These are phyloP conservation scores for Mastomys natalensis DNA, from an alignment of 2,113 vertebrate species.

Conservation along the genomic window DNA sequence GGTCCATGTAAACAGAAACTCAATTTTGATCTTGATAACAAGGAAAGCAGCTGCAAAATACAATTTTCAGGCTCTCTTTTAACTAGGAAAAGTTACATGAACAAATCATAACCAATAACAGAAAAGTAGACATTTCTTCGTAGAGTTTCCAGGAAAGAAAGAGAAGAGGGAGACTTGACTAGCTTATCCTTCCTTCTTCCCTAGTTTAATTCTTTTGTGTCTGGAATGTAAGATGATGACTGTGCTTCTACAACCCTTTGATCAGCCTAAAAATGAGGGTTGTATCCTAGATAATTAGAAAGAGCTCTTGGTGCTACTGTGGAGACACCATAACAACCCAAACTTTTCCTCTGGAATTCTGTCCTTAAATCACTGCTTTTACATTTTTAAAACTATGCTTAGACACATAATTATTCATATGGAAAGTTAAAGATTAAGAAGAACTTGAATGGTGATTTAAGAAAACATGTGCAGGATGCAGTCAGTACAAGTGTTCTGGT, in stretches of 20 bases:
- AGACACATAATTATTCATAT: background rate
- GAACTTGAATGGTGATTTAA: background rate
- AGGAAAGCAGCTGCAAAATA: background rate
- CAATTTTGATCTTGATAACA: background rate
- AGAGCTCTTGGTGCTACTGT: background rate
- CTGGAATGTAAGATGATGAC: background rate
- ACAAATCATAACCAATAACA: background rate
- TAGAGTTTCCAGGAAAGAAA: background rate
- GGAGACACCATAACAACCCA: background rate
- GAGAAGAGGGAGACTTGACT: background rate
- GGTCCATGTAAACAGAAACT: background rate
- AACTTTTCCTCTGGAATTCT: background rate
- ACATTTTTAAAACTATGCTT: background rate
- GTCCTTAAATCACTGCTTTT: background rate
- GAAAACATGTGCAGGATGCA: background rate
- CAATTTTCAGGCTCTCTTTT: background rate
- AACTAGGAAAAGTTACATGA: background rate
- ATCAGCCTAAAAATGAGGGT: background rate
- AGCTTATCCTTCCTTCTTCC: background rate
- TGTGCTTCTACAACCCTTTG: background rate
- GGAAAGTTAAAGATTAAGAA: background rate
- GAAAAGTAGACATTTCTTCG: background rate
- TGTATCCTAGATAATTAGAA: background rate
- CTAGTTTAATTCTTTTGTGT: background rate
- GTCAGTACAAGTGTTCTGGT: background rate